Evolutionary conservation across 2,888 invertebrate species (phyloP).

Genomic region (Rhagium mordax): DNA sequence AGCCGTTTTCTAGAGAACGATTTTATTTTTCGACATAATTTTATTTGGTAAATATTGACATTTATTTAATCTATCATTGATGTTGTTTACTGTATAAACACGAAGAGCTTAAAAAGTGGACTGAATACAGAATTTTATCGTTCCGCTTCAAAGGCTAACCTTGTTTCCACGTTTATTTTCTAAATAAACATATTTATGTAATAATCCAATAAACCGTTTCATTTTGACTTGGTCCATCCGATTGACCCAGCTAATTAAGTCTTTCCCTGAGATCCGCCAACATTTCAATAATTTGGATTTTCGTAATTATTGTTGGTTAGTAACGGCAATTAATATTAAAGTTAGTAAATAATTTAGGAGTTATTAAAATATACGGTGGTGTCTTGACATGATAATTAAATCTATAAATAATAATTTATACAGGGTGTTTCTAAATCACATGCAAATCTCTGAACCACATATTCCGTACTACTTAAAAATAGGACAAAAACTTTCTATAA

Average conservation of each 20-base stretch:
- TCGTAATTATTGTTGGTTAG: no score
- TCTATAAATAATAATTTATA: no score
- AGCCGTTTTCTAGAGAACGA: background rate
- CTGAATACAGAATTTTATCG: background rate
- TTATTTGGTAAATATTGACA: background rate
- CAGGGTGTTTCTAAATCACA: no score
- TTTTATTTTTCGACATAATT: background rate
- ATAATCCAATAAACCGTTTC: background rate
- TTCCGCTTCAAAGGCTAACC: background rate
- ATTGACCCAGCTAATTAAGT: background rate
- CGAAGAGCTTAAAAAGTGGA: background rate
- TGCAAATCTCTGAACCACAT: no score
- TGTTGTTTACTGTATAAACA: background rate
- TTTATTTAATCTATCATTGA: background rate
- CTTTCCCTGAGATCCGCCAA: background rate
- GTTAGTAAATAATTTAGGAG: no score
- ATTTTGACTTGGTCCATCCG: background rate
- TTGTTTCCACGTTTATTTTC: background rate
- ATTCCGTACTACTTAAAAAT: no score
- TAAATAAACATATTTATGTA: background rate
- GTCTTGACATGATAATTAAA: no score
- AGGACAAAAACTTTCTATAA: no score
- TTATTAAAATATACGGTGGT: no score
- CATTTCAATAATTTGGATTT: background rate
- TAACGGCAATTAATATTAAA: no score